phyloP scores from a whole-genome alignment of 2,888 invertebrate genomes.

The Capitulum mitella region DNA sequence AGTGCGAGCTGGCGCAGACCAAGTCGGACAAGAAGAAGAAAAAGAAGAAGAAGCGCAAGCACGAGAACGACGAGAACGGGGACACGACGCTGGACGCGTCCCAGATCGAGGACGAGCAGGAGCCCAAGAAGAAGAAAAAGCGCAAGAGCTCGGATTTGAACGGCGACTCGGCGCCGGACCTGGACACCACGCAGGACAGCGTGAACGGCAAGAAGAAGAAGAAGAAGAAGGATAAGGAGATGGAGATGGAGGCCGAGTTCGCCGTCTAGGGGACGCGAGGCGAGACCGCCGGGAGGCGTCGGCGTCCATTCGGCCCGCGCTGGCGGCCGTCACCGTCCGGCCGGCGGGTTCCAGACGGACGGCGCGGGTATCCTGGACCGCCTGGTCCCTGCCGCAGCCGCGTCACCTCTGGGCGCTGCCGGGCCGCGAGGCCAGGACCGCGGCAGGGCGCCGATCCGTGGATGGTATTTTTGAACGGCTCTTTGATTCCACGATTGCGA shows the following conservation, averaged over 20 bases:
- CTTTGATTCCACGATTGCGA: no score
- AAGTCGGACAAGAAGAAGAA: conserved; percentile 34
- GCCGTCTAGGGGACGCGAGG: not conserved
- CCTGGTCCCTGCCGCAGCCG: no score
- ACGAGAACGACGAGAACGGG: conserved; percentile 11
- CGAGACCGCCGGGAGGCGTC: no score
- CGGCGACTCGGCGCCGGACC: not conserved
- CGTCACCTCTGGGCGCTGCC: no score
- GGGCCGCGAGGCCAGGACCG: no score
- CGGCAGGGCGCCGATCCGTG: no score
- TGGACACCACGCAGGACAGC: conserved; percentile 26
- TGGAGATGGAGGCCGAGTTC: conserved; percentile 39
- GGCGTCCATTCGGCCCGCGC: no score
- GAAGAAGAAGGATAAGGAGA: conserved; percentile 41
- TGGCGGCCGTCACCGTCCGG: no score
- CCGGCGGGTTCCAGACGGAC: no score
- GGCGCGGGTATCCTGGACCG: no score
- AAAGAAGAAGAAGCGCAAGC: conserved; percentile 29
- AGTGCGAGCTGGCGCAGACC: conserved; percentile 23
- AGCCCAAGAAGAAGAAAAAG: conserved; percentile 37
- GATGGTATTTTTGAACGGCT: no score
- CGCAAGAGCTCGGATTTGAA: conserved; percentile 32
- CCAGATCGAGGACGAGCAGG: conserved; percentile 29
- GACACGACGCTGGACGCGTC: conserved; percentile 26
- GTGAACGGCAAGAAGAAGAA: conserved; percentile 39